Conservation (phyloP, 2,113 vertebrate species). For the Passer montanus region DNA sequence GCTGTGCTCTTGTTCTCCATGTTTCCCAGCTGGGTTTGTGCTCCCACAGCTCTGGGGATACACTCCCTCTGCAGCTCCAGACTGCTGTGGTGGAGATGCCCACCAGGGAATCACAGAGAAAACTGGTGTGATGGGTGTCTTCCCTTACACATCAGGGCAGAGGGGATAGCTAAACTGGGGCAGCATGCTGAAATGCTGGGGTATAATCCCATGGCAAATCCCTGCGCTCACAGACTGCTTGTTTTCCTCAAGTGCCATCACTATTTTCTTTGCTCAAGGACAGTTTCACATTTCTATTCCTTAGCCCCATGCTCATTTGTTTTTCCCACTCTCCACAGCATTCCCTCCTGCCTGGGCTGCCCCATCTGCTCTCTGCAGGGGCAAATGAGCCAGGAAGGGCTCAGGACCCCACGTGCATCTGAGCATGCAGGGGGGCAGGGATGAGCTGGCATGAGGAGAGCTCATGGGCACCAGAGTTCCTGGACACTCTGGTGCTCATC, state of each 20-base stretch:
- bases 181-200: background rate
- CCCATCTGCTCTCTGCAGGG: background rate
- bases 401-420: background rate
- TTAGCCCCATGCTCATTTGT: fast-evolving
- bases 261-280: background rate
- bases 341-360: background rate
- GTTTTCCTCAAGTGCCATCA: background rate
- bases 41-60: background rate
- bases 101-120: background rate
- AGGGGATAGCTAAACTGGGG: background rate
- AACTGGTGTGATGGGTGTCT: background rate
- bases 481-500: background rate
- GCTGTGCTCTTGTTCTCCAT: background rate
- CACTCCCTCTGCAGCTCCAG: background rate
- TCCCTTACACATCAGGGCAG: background rate
- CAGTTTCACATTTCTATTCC: background rate
- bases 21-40: background rate
- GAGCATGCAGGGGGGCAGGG: fast-evolving
- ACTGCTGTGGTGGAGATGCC: background rate
- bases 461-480: background rate
- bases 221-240: background rate
- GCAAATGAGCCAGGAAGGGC: background rate
- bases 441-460: background rate
- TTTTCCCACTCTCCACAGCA: background rate
- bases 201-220: background rate